Evolutionary conservation across 2,888 invertebrate genomes (phyloP).

Genomic region (Chaetogeoica ovagalla): DNA sequence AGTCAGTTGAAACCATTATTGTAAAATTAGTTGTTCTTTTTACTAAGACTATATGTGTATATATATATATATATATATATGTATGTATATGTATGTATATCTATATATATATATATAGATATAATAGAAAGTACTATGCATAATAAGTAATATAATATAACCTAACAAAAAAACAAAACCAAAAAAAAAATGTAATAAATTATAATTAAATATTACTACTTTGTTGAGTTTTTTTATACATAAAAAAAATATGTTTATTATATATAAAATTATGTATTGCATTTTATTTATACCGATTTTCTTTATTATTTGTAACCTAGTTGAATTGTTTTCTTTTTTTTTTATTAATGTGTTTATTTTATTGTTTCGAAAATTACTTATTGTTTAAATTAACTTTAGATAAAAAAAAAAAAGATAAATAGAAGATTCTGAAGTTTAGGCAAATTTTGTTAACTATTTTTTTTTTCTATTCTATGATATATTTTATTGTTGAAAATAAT

Average conservation of each 20-base stretch:
- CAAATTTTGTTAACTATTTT: conserved; percentile 50
- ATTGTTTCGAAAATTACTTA: conserved; percentile 42
- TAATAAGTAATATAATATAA: conserved; percentile 43
- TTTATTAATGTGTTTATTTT: conserved; percentile 46
- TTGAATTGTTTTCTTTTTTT: conserved; percentile 47
- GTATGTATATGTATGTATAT: conserved; percentile 16
- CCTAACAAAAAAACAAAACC: conserved; percentile 17
- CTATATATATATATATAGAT: conserved; percentile 25
- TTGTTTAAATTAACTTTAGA: conserved; percentile 49
- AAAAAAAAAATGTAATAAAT: conserved; percentile 48
- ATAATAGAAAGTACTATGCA: conserved; percentile 36
- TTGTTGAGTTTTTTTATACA: conserved; percentile 53
- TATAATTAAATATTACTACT: conserved; percentile 52
- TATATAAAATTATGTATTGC: conserved; percentile 51
- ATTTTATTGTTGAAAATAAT: conserved; percentile 52
- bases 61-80: conserved; percentile 16
- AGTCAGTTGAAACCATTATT: conserved; percentile 46
- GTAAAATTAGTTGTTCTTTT: conserved; percentile 49
- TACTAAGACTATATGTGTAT: conserved; percentile 21
- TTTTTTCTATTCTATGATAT: conserved; percentile 51
- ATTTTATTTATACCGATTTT: conserved; percentile 51
- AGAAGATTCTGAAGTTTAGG: conserved; percentile 38
- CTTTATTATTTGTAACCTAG: conserved; percentile 50
- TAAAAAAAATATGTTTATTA: conserved; percentile 52
- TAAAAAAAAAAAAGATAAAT: conserved; percentile 10